Base-by-base conservation (phyloP, 1,140 invertebrate species). In the Harlomillsia oculata region DNA sequence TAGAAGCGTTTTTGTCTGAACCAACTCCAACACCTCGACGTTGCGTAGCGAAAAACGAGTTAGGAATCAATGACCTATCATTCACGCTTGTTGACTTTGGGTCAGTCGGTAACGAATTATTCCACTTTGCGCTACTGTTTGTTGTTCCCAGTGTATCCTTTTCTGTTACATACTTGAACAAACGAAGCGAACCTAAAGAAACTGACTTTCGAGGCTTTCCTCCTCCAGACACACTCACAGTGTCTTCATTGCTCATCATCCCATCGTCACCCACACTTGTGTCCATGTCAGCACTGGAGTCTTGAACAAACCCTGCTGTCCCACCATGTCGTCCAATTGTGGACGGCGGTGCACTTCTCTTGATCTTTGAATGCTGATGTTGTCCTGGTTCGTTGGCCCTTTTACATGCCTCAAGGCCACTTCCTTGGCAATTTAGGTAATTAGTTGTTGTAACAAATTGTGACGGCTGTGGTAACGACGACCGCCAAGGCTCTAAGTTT, bases 81-180 rank as follows among this genome's bases (percentile, higher is more conserved):
- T 32, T 40, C 23, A 55, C 53, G 23, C 41, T n/a, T 20, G 28
- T 14, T 46, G 44, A 20, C 39, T 40, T 32, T 37, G 51, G 39
- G 34, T 53, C 51, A 43, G 37, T 30, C 0, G 26, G 39, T 20
- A 44, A 37, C 25, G 20, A 29, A 20, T 46, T 23, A 9, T 25
- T 28, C 9, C 11, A 5, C 4, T 46, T 11, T 16, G 26, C 4
- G 8, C 11, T 25, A 11, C 23, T 25, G 37, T 16, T 8, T 40
- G 18, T 11, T 8, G 5, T 21, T 49, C 25, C 11, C 23, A 16
- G 29, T 9, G 14, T 30, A 23, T 23, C 49, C 57, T 13, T 55
- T 2, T 55, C 39, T 26, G 37, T 37, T 23, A 58, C 41, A 45
- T 62, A 62, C 20, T 59, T 62, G 41, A 59, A 58, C 40, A 62